Percentiles rank a stretch among this genome's conserved stretches.
phyloP scores from a whole-genome alignment of 2,113 vertebrate genomes.

The Nothocercus julius region DNA sequence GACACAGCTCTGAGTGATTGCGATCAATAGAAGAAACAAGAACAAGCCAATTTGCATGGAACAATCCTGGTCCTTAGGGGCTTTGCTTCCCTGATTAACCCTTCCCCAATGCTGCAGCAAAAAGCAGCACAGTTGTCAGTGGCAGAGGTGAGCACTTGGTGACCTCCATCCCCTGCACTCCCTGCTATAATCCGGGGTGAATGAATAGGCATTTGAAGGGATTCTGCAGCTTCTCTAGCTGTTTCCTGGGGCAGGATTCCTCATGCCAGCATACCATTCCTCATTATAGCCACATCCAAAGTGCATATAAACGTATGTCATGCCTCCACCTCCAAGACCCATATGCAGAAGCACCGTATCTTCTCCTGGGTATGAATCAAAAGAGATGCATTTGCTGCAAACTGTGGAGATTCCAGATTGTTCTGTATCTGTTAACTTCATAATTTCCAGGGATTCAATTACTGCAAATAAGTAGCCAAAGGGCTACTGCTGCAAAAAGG shows the following conservation, averaged over 20 bases:
- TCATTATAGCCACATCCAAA: not conserved
- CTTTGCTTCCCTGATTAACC: slow-evolving; percentile 19
- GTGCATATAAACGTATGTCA: not conserved
- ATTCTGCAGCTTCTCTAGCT: not conserved
- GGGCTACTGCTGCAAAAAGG: not conserved
- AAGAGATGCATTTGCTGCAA: not conserved
- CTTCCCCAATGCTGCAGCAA: not conserved
- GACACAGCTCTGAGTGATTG: slow-evolving; percentile 64
- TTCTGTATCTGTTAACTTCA: no score
- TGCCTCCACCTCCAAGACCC: not conserved
- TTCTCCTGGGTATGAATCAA: not conserved
- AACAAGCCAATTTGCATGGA: slow-evolving; percentile 61
- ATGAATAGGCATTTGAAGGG: not conserved
- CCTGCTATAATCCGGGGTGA: not conserved
- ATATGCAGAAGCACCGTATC: not conserved
- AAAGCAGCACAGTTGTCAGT: not conserved
- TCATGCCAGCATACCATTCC: not conserved
- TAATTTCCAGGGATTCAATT: no score
- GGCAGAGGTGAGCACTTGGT: not conserved
- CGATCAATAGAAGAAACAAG: slow-evolving; percentile 69
- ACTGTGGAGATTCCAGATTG: not conserved
- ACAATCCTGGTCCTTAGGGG: not conserved
- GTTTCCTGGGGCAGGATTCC: not conserved
- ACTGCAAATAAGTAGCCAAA: not conserved
- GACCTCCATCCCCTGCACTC: not conserved